Percentiles rank a stretch among this genome's conserved stretches.
phyloP scores from a whole-genome alignment of 23 tunicate genomes.

The Halocynthia aurantium region DNA sequence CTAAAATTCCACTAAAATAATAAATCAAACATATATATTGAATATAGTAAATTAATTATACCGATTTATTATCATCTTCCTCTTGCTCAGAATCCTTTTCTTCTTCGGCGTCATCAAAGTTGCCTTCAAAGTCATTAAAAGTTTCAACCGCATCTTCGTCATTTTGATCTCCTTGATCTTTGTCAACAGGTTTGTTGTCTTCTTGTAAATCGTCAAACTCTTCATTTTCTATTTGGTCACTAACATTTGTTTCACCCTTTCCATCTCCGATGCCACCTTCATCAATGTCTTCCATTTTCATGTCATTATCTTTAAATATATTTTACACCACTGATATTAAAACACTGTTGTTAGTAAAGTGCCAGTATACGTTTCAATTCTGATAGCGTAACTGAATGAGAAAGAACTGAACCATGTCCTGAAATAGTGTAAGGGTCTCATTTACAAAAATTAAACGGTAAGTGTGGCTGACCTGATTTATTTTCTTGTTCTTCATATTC shows the following conservation, averaged over 20 bases:
- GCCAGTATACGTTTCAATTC: too few species aligned
- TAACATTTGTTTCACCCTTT: constrained; percentile 80
- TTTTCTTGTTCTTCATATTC: constrained; percentile 50
- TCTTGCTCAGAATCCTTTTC: constrained; percentile 21
- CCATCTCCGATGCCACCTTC: constrained; percentile 86
- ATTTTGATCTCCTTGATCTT: constrained; percentile 45
- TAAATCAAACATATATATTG: too few species aligned
- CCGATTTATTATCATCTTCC: constrained; percentile 13
- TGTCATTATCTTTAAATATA: too few species aligned
- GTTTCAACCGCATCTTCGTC: constrained; percentile 78
- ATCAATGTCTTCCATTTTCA: constrained; percentile 66
- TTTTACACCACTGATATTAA: too few species aligned
- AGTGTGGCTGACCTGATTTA: too few species aligned
- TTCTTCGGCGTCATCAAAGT: constrained; percentile 33
- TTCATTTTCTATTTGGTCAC: constrained; percentile 90
- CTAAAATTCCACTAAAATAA: too few species aligned
- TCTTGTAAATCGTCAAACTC: constrained; percentile 29
- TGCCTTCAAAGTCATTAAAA: constrained; percentile 76
- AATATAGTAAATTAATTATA: neutral
- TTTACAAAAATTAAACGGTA: too few species aligned
- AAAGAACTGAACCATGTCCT: too few species aligned
- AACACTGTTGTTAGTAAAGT: too few species aligned
- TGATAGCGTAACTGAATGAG: too few species aligned
- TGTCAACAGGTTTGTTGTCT: constrained; percentile 48
- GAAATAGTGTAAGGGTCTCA: too few species aligned